Conservation (phyloP, 2,113 vertebrate species). For the Bubo bubo region DNA sequence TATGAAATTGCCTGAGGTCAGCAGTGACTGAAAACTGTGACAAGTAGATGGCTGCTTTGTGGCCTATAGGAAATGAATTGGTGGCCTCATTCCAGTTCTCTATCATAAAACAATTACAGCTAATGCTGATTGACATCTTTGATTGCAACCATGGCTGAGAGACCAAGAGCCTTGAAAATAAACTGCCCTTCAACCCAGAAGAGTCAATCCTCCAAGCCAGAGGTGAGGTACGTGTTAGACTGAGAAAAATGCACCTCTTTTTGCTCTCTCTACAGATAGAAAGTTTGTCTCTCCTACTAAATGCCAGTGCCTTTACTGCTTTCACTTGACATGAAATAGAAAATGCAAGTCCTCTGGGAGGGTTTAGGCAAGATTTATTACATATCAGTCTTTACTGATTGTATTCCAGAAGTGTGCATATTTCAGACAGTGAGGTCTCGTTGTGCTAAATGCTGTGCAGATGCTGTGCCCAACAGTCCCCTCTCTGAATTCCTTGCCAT, state of each 20-base stretch:
- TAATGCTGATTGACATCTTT: conserved; percentile 55
- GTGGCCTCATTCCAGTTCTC: conserved; percentile 36
- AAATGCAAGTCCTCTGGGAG: not conserved
- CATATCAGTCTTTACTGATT: not conserved
- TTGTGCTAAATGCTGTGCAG: not conserved
- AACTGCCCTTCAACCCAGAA: conserved; percentile 30
- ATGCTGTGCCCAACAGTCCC: not conserved
- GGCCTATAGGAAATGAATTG: conserved; percentile 32
- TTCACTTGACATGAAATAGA: not conserved
- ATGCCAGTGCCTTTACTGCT: not conserved
- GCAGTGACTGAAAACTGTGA: conserved; percentile 40
- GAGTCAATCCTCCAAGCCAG: conserved; percentile 20
- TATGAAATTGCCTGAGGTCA: conserved; percentile 50
- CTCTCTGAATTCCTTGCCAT: not conserved
- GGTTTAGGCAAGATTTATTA: not conserved
- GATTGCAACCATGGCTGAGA: conserved; percentile 11
- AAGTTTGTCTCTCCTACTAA: not conserved
- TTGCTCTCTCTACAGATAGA: not conserved
- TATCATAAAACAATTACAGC: conserved; percentile 56
- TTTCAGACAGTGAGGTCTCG: not conserved
- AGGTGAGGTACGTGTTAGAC: not conserved
- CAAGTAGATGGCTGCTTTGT: conserved; percentile 41
- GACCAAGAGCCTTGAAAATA: conserved; percentile 41
- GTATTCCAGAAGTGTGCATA: not conserved
- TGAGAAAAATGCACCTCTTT: not conserved